Evolutionary conservation across 2,113 vertebrate species (phyloP).

Genomic region (Chiloscyllium plagiosum): DNA sequence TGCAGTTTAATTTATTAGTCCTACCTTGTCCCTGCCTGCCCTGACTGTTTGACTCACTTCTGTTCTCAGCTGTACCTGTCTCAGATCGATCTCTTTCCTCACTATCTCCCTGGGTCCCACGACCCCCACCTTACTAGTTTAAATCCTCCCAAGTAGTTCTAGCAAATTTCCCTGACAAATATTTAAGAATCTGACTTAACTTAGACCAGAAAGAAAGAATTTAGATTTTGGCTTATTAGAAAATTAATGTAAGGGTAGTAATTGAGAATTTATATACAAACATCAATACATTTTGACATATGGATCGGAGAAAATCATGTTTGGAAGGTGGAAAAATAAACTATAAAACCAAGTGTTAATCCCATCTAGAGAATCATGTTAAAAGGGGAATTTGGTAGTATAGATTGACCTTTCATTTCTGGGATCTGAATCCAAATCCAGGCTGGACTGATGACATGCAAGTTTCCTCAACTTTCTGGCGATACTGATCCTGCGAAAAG

Average conservation of each 20-base stretch:
- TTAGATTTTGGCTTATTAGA: neutral
- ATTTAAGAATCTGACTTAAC: neutral
- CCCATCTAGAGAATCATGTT: neutral
- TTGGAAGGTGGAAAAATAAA: neutral
- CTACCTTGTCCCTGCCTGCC: too few relatives aligned
- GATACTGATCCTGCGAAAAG: neutral
- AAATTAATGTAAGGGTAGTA: neutral
- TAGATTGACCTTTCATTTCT: neutral
- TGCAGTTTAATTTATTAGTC: too few relatives aligned
- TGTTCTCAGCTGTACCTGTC: too few relatives aligned
- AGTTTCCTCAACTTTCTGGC: neutral
- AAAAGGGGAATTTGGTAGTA: neutral
- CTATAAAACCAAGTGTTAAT: neutral
- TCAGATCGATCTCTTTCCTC: too few relatives aligned
- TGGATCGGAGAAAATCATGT: neutral
- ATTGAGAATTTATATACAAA: neutral
- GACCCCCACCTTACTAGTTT: too few relatives aligned
- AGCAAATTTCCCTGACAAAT: neutral
- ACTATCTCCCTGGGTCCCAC: too few relatives aligned
- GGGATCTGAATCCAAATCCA: neutral
- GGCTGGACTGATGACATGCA: neutral
- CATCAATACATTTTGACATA: neutral
- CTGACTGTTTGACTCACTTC: too few relatives aligned
- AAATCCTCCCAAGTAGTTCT: too few relatives aligned
- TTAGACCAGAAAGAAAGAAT: neutral